phyloP scores from a whole-genome alignment of 2,113 vertebrate genomes.

The Ciconia maguari region DNA sequence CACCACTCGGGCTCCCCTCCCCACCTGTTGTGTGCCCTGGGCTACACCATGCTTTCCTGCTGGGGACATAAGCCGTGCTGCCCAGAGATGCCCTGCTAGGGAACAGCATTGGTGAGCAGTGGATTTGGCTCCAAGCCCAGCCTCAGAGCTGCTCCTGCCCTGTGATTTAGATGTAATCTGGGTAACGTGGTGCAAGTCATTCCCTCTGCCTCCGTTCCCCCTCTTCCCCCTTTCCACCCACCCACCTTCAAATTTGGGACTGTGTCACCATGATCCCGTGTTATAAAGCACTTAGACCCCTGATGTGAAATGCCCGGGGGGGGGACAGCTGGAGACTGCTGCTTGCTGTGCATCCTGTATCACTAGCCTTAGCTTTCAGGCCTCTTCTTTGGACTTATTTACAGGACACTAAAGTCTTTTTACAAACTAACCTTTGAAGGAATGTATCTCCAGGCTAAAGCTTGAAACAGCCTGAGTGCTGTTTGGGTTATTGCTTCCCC shows the following conservation, averaged over 20 bases:
- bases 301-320: background rate
- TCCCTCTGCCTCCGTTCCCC: background rate
- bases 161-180: constrained; percentile 11
- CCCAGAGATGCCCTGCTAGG: background rate
- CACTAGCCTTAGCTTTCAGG: background rate
- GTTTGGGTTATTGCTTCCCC: background rate
- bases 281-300: background rate
- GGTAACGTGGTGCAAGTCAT: background rate
- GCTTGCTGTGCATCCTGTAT: background rate
- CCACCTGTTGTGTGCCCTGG: accelerated
- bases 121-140: background rate
- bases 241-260: background rate
- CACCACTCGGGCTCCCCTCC: background rate
- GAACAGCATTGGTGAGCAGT: background rate
- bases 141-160: background rate
- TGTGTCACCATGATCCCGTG: background rate
- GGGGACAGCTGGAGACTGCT: background rate
- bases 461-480: accelerated
- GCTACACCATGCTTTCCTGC: background rate
- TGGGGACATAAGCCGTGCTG: background rate
- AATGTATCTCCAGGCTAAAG: background rate
- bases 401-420: background rate
- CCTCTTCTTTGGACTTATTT: background rate
- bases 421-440: background rate
- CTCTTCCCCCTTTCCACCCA: background rate